Conservation (phyloP, 2,888 invertebrate genomes). For the Oscheius sp. region DNA sequence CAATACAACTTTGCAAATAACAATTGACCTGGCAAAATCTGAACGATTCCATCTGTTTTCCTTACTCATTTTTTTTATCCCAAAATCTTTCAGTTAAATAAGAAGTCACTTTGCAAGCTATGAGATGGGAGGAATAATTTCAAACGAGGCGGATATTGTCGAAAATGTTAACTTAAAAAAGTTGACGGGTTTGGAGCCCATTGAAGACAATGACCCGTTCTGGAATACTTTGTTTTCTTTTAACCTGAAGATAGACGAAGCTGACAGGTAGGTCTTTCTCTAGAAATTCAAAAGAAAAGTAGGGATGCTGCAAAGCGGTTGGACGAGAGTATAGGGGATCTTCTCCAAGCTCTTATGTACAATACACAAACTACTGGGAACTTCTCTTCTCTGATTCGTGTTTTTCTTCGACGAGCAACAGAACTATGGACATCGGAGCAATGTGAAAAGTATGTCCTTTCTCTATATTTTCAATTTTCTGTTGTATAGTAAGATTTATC, state of each 20-base stretch:
- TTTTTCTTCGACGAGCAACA: conserved; percentile 83
- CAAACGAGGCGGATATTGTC: conserved; percentile 50
- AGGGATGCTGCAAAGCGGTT: conserved; percentile 71
- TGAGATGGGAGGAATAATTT: conserved; percentile 50
- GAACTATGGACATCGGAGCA: conserved; percentile 86
- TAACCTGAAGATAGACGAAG: conserved; percentile 72
- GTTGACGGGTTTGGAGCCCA: conserved; percentile 76
- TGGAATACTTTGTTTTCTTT: conserved; percentile 94
- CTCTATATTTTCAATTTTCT: background rate
- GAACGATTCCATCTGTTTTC: background rate
- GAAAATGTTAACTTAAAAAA: conserved; percentile 60
- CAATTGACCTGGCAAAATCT: conserved; percentile 3
- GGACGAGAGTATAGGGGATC: conserved; percentile 83
- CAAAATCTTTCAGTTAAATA: background rate
- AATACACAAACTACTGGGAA: conserved; percentile 90
- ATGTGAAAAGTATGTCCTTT: conserved; percentile 82
- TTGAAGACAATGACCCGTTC: conserved; percentile 86
- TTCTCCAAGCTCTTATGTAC: conserved; percentile 78
- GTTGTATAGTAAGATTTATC: conserved; percentile 78
- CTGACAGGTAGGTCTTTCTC: conserved; percentile 56
- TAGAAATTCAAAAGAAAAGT: conserved; percentile 28
- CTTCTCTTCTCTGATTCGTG: conserved; percentile 85
- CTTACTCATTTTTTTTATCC: background rate
- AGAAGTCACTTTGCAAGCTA: background rate
- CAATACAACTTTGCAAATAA: too few species aligned